These are phyloP conservation scores for Volucella zonaria DNA, from an alignment of 2,888 invertebrate species.

Conservation along the genomic window DNA sequence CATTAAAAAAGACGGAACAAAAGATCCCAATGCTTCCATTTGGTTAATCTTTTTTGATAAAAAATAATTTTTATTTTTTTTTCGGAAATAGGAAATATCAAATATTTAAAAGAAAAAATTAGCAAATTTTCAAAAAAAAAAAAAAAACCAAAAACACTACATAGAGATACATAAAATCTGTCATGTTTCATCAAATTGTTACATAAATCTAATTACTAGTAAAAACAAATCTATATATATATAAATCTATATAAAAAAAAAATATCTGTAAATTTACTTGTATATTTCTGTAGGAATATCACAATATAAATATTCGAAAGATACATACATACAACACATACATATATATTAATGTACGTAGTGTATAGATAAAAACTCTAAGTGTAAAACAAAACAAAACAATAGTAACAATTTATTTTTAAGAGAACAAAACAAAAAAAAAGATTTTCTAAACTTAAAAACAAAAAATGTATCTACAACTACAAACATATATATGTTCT, in stretches of 20 bases:
- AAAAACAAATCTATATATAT: neutral
- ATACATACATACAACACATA: conserved; percentile 33
- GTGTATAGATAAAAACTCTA: conserved; percentile 33
- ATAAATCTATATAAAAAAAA: neutral
- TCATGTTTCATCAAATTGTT: conserved; percentile 56
- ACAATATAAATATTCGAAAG: conserved; percentile 51
- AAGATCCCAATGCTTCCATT: conserved; percentile 65
- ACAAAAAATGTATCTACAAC: conserved; percentile 8
- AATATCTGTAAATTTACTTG: conserved; percentile 66
- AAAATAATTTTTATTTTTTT: conserved; percentile 9
- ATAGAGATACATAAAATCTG: conserved; percentile 24
- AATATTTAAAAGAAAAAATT: conserved; percentile 27
- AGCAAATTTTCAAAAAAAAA: conserved; percentile 23
- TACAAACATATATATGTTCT: conserved; percentile 58
- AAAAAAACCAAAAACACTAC: neutral
- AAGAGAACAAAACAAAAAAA: conserved; percentile 28
- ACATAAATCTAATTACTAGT: conserved; percentile 22
- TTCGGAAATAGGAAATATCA: conserved; percentile 13
- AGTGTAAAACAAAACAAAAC: conserved; percentile 42
- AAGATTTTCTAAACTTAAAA: neutral
- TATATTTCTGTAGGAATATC: conserved; percentile 58
- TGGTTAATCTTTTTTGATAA: conserved; percentile 12
- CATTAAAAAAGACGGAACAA: conserved; percentile 2
- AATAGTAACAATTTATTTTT: conserved; percentile 55
- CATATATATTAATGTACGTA: conserved; percentile 21